Percentiles rank a stretch among this genome's conserved stretches.
These are phyloP conservation scores for Drosophila testacea DNA, from an alignment of 2,888 invertebrate species.

Conservation along the genomic window DNA sequence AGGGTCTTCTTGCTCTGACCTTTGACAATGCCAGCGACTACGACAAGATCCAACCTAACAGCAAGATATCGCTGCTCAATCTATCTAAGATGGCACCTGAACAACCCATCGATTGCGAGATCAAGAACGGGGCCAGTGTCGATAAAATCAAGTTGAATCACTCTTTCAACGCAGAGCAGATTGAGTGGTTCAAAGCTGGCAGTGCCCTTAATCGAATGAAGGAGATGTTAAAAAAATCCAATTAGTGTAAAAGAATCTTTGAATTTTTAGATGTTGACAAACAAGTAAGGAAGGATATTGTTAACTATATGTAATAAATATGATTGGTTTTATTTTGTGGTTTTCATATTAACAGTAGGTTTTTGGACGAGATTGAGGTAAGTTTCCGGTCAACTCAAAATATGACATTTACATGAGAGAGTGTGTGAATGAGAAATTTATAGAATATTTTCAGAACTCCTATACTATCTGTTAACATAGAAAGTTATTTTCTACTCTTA, in stretches of 20 bases:
- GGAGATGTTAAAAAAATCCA: conserved; percentile 86
- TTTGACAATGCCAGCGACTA: conserved; percentile 97
- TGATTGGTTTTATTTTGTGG: too few relatives aligned
- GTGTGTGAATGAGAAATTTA: too few relatives aligned
- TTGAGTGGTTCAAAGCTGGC: conserved; percentile 98
- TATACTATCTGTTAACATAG: too few relatives aligned
- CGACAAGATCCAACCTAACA: conserved; percentile 96
- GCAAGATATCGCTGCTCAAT: conserved; percentile 91
- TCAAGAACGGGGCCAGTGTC: conserved; percentile 93
- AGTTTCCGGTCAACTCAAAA: too few relatives aligned
- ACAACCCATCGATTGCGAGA: conserved; percentile 94
- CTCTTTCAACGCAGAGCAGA: conserved; percentile 97
- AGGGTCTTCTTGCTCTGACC: conserved; percentile 98
- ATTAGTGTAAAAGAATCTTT: conserved; percentile 10
- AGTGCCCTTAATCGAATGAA: conserved; percentile 99
- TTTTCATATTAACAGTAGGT: too few relatives aligned
- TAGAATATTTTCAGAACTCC: too few relatives aligned
- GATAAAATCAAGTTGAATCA: conserved; percentile 96
- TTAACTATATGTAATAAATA: too few relatives aligned
- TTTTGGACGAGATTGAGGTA: too few relatives aligned
- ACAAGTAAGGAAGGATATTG: too few relatives aligned
- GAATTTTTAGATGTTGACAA: not conserved
- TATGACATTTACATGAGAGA: too few relatives aligned
- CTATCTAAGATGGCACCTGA: conserved; percentile 95
- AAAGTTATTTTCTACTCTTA: too few relatives aligned